phyloP scores from a whole-genome alignment of 2,888 invertebrate genomes.

The Euzetes globulus region DNA sequence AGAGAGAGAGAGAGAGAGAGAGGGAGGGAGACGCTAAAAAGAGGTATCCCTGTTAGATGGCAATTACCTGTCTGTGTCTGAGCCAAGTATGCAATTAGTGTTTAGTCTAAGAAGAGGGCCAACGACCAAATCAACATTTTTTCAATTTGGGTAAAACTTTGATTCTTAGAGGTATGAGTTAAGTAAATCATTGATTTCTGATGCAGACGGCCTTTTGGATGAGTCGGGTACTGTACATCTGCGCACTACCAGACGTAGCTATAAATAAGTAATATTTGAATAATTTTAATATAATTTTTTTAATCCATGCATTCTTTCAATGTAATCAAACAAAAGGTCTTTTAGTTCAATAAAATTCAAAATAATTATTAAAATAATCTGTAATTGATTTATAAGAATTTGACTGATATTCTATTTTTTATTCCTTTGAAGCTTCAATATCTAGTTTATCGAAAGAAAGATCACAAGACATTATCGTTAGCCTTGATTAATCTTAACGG shows the following conservation, averaged over 20 bases:
- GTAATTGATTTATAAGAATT: too few relatives aligned
- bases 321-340: too few relatives aligned
- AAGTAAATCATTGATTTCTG: constrained; percentile 22
- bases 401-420: background rate
- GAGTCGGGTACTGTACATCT: constrained; percentile 27
- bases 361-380: too few relatives aligned
- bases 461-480: too few relatives aligned
- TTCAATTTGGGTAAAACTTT: background rate
- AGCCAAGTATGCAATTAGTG: constrained; percentile 4
- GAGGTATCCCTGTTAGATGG: background rate
- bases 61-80: background rate
- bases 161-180: constrained; percentile 7
- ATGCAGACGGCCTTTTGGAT: constrained; percentile 26
- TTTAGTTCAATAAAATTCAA: too few relatives aligned
- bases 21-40: background rate
- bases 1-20: constrained; percentile 17
- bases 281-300: too few relatives aligned
- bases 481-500: too few relatives aligned
- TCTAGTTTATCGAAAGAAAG: too few relatives aligned
- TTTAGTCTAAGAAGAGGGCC: constrained; percentile 10
- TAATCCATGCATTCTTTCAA: too few relatives aligned
- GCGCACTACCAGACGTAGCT: constrained; percentile 30
- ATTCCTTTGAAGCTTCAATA: background rate
- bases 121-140: constrained; percentile 4
- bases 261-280: background rate